Percentiles rank a stretch among this genome's conserved stretches.
phyloP scores from a whole-genome alignment of 1,140 invertebrate genomes.

The Zophobas atratus region DNA sequence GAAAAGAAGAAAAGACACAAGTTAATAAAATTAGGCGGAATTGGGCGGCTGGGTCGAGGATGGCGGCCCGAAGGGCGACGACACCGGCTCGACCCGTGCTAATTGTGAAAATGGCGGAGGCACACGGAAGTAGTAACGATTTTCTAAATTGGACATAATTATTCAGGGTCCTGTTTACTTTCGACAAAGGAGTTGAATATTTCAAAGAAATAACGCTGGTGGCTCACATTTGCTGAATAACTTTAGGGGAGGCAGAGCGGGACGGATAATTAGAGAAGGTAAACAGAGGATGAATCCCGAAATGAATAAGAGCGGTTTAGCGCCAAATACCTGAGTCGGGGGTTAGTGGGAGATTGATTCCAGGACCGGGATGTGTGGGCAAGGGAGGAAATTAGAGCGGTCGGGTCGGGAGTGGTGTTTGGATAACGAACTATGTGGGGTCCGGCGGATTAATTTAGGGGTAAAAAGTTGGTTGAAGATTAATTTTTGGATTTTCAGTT shows the following conservation, averaged over 20 bases:
- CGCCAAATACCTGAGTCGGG: not conserved
- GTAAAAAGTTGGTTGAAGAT: too few species aligned
- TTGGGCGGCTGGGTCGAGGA: not conserved
- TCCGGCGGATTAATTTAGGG: too few species aligned
- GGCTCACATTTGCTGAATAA: slow-evolving; percentile 7
- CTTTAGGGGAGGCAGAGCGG: not conserved
- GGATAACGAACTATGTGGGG: too few species aligned
- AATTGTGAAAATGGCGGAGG: not conserved
- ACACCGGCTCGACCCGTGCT: not conserved
- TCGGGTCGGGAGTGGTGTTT: too few species aligned
- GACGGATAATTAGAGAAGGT: slow-evolving; percentile 12
- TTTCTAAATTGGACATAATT: not conserved
- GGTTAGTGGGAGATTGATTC: not conserved
- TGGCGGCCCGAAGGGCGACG: not conserved
- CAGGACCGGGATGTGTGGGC: too few species aligned
- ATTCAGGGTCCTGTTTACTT: not conserved
- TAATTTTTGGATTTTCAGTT: too few species aligned
- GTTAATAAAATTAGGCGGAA: not conserved
- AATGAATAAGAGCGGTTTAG: slow-evolving; percentile 2
- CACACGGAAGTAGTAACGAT: not conserved
- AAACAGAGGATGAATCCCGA: slow-evolving; percentile 2
- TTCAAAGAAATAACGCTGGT: slow-evolving; percentile 2
- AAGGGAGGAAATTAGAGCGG: too few species aligned
- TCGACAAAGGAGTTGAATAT: slow-evolving; percentile 3
- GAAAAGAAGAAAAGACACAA: slow-evolving; percentile 54